These are phyloP conservation scores for Drosophila pachea DNA, from an alignment of 1,140 invertebrate genomes.

Conservation along the genomic window DNA sequence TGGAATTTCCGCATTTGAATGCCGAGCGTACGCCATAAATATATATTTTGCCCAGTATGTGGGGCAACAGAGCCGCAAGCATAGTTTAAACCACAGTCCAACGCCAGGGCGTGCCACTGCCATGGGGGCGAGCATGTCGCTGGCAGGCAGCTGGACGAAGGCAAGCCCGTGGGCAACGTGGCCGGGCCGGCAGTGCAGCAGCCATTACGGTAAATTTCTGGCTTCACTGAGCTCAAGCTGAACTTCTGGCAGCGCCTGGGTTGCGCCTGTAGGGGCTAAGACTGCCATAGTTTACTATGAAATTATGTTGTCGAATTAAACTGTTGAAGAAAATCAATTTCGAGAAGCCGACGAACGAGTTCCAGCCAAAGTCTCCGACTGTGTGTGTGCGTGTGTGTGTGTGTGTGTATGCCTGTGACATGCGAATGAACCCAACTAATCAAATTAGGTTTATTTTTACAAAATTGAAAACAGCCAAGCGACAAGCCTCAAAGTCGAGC, in stretches of 20 bases:
- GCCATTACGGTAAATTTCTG: slow-evolving; percentile 76
- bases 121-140: not conserved
- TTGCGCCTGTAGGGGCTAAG: slow-evolving; percentile 57
- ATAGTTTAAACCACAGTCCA: slow-evolving; percentile 15
- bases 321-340: slow-evolving; percentile 71
- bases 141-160: slow-evolving; percentile 13
- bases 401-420: slow-evolving; percentile 24
- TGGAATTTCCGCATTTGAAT: slow-evolving; percentile 8
- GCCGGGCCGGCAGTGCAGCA: slow-evolving; percentile 63
- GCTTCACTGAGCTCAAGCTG: slow-evolving; percentile 52
- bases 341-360: slow-evolving; percentile 2
- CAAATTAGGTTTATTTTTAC: slow-evolving; percentile 70
- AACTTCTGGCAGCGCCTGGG: slow-evolving; percentile 26
- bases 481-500: slow-evolving; percentile 1
- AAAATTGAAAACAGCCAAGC: slow-evolving; percentile 44
- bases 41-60: not conserved
- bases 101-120: not conserved
- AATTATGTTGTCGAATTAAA: slow-evolving; percentile 75
- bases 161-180: slow-evolving; percentile 27
- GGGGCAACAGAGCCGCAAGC: not conserved
- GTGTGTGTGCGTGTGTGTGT: not conserved
- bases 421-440: slow-evolving; percentile 72
- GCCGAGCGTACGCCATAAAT: slow-evolving; percentile 9
- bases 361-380: not conserved
- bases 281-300: slow-evolving; percentile 77